phyloP scores from a whole-genome alignment of 2,888 invertebrate genomes.

The Abscondita cerata region DNA sequence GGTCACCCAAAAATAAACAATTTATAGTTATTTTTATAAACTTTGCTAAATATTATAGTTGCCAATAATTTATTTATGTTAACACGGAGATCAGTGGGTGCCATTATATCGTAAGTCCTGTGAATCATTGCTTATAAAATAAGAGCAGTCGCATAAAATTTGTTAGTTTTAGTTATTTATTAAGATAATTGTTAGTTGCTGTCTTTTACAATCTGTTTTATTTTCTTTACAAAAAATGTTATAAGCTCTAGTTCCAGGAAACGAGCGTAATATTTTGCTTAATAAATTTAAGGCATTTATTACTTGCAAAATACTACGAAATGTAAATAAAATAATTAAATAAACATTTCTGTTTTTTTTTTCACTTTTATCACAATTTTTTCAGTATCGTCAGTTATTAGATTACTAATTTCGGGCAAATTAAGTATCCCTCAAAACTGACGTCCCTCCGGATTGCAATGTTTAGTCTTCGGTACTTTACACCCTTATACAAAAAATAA shows the following conservation, averaged over 20 bases:
- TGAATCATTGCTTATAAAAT: conserved; percentile 42
- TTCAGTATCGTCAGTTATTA: no score
- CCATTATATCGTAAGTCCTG: conserved; percentile 32
- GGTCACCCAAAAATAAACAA: neutral
- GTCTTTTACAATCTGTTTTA: neutral
- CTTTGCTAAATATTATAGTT: conserved; percentile 1
- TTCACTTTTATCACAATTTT: no score
- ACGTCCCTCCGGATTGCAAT: no score
- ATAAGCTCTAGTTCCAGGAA: conserved; percentile 40
- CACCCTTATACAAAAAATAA: no score
- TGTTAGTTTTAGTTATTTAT: conserved; percentile 28
- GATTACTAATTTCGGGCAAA: no score
- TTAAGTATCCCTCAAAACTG: no score
- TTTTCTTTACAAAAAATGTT: conserved; percentile 6
- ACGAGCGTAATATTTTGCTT: conserved; percentile 10
- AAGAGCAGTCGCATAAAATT: conserved; percentile 4
- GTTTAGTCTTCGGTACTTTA: no score
- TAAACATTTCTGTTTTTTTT: neutral
- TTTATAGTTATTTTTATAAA: conserved; percentile 7
- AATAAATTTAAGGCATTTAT: neutral
- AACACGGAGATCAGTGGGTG: conserved; percentile 21
- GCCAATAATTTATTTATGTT: neutral
- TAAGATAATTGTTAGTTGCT: conserved; percentile 13
- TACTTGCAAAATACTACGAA: neutral
- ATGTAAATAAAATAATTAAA: conserved; percentile 6